These are phyloP conservation scores for Eira barbara DNA, from an alignment of 2,113 vertebrate species.

Conservation along the genomic window DNA sequence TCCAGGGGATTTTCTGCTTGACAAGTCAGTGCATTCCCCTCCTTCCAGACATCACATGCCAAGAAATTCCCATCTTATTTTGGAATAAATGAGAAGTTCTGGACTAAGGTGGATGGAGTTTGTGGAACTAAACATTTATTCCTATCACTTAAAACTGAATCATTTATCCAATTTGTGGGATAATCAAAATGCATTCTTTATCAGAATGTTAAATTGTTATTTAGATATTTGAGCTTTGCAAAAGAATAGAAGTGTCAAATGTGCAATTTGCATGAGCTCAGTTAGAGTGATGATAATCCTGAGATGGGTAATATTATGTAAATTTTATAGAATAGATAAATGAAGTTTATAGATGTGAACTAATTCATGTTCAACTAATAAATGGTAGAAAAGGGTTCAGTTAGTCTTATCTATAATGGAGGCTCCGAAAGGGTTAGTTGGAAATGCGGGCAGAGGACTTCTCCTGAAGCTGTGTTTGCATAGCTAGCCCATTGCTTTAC, in stretches of 20 bases:
- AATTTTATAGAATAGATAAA: neutral
- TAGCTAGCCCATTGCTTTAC: neutral
- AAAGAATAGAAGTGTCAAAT: neutral
- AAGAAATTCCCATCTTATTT: slow-evolving; percentile 1
- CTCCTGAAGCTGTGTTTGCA: neutral
- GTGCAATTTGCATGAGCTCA: neutral
- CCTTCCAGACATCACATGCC: neutral
- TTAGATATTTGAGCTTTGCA: neutral
- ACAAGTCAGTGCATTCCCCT: neutral
- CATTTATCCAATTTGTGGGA: neutral
- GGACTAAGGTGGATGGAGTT: neutral
- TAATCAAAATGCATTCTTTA: neutral
- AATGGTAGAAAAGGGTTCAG: neutral
- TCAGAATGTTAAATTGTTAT: neutral
- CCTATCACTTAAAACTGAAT: neutral
- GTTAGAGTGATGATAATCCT: neutral
- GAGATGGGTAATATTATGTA: neutral
- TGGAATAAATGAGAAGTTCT: neutral
- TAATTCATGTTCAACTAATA: neutral
- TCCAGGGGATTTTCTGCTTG: neutral
- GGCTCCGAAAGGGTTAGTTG: neutral
- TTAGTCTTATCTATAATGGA: neutral
- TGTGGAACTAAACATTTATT: neutral
- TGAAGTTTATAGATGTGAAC: neutral
- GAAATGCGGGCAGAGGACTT: neutral